phyloP scores from a whole-genome alignment of 2,888 invertebrate species.

The Erpobdella octoculata region DNA sequence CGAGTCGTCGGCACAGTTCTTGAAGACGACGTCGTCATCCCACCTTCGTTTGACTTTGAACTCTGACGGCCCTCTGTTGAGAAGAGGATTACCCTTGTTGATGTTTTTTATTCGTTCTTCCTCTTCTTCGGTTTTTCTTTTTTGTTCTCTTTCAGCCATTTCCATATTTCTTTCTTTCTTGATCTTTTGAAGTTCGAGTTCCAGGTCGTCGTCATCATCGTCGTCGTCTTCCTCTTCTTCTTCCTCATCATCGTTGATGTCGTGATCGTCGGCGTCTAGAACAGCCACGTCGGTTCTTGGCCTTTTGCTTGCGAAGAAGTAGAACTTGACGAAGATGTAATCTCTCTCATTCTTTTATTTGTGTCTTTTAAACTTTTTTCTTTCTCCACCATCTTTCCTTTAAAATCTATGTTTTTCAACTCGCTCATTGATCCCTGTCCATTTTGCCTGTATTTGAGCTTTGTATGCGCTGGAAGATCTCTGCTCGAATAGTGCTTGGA shows the following conservation, averaged over 20 bases:
- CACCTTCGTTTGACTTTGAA: conserved; percentile 72
- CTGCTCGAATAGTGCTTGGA: conserved; percentile 95
- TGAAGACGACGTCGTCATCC: conserved; percentile 99
- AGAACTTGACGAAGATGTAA: too few species aligned
- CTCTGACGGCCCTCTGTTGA: conserved; percentile 54
- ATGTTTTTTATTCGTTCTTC: conserved; percentile 96
- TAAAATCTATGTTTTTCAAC: conserved; percentile 77
- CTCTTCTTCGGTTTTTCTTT: conserved; percentile 85
- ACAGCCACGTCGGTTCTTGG: conserved; percentile 34
- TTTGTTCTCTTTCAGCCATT: conserved; percentile 66
- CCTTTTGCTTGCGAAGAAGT: too few species aligned
- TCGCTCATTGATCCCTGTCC: conserved; percentile 87
- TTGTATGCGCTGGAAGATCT: conserved; percentile 90
- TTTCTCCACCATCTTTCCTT: conserved; percentile 87
- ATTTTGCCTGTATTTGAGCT: conserved; percentile 91
- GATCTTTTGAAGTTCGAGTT: conserved; percentile 88
- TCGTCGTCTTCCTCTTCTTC: conserved; percentile 68
- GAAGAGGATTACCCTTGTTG: conserved; percentile 86
- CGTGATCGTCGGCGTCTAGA: too few species aligned
- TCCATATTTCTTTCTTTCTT: conserved; percentile 89
- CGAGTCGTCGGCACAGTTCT: conserved; percentile 95
- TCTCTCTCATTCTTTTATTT: conserved; percentile 47
- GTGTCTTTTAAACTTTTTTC: conserved; percentile 57
- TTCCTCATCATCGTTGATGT: conserved; percentile 27
- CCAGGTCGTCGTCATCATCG: conserved; percentile 84